These are phyloP conservation scores for Sisyra terminalis DNA, from an alignment of 2,888 invertebrate genomes.

Conservation along the genomic window DNA sequence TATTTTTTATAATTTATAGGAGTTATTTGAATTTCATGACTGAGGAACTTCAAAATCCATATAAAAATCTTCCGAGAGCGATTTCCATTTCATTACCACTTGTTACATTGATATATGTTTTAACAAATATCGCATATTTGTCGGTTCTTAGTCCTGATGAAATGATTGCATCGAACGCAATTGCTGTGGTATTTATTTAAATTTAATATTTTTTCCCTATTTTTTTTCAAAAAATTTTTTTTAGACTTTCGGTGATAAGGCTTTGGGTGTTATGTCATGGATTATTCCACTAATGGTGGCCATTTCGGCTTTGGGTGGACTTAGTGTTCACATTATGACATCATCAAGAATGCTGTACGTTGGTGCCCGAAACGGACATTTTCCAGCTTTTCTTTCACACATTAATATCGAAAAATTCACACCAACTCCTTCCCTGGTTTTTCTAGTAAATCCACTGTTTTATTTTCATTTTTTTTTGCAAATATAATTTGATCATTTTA, in stretches of 20 bases:
- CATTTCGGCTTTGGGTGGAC: slow-evolving; percentile 79
- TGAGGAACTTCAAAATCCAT: slow-evolving; percentile 74
- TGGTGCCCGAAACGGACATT: slow-evolving; percentile 79
- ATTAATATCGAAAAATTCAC: slow-evolving; percentile 60
- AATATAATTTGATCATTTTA: no score
- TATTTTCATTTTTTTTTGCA: slow-evolving; percentile 10
- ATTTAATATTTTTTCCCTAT: slow-evolving; percentile 19
- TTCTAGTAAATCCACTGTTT: slow-evolving; percentile 43
- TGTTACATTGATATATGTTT: slow-evolving; percentile 73
- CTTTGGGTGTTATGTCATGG: slow-evolving; percentile 59
- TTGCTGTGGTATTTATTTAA: slow-evolving; percentile 92
- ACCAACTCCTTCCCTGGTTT: slow-evolving; percentile 65
- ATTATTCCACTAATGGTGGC: slow-evolving; percentile 86
- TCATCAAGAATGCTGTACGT: slow-evolving; percentile 85
- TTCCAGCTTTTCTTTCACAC: slow-evolving; percentile 64
- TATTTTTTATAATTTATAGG: slow-evolving; percentile 29
- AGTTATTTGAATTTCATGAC: slow-evolving; percentile 89
- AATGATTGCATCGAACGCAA: slow-evolving; percentile 79
- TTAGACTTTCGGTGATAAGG: slow-evolving; percentile 68
- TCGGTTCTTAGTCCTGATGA: slow-evolving; percentile 69
- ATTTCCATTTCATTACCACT: slow-evolving; percentile 82
- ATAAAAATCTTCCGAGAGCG: slow-evolving; percentile 75
- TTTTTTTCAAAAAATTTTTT: slow-evolving; percentile 13
- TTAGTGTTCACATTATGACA: slow-evolving; percentile 91
- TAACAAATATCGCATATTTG: slow-evolving; percentile 80